phyloP scores from a whole-genome alignment of 2,888 invertebrate species.

The Andrena bucephala region DNA sequence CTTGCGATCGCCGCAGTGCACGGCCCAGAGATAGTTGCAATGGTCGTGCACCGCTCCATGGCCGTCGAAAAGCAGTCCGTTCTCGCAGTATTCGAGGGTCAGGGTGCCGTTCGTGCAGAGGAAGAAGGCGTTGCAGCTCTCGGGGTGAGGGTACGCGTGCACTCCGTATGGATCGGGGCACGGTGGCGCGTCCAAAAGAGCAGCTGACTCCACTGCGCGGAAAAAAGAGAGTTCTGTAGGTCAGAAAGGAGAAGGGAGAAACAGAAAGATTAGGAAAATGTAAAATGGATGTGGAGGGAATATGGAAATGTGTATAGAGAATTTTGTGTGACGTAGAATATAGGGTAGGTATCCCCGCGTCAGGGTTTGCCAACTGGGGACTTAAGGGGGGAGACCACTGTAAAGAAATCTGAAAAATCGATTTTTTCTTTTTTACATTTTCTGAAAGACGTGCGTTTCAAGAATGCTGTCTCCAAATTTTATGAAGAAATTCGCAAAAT shows the following conservation, averaged over 20 bases:
- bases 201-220: slow-evolving; percentile 84
- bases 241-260: neutral
- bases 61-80: slow-evolving; percentile 96
- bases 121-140: slow-evolving; percentile 95
- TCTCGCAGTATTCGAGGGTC: slow-evolving; percentile 96
- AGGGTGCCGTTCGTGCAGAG: slow-evolving; percentile 96
- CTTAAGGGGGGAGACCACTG: too few species aligned
- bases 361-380: too few species aligned
- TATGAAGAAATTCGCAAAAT: too few species aligned
- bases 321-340: too few species aligned
- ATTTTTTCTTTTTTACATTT: too few species aligned
- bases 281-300: too few species aligned
- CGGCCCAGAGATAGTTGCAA: slow-evolving; percentile 98
- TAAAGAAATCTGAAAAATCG: too few species aligned
- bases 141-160: slow-evolving; percentile 94
- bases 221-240: too few species aligned
- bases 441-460: too few species aligned
- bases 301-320: too few species aligned
- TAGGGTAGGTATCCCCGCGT: too few species aligned
- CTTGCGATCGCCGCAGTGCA: slow-evolving; percentile 93
- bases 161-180: slow-evolving; percentile 94
- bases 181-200: slow-evolving; percentile 89
- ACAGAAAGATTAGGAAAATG: neutral
- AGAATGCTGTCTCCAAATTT: too few species aligned
- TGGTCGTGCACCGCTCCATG: slow-evolving; percentile 95